phyloP scores from a whole-genome alignment of 2,888 invertebrate genomes.

The Peribatodes rhomboidaria region DNA sequence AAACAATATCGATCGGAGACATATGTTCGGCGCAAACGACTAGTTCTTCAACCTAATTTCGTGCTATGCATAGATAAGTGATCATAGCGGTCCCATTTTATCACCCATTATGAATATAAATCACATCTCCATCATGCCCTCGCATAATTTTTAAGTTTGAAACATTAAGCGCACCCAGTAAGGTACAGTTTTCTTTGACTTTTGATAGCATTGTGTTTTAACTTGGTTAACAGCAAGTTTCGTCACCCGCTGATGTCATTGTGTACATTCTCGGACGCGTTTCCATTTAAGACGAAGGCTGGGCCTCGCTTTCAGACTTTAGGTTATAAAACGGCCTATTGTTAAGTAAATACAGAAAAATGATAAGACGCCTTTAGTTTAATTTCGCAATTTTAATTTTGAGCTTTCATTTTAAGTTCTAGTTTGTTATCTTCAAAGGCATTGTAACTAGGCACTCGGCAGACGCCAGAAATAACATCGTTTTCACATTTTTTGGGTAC shows the following conservation, averaged over 20 bases:
- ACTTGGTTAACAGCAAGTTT: conserved; percentile 11
- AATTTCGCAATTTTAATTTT: neutral
- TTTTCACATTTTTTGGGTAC: too few relatives aligned
- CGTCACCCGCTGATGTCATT: conserved; percentile 33
- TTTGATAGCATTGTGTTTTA: conserved; percentile 18
- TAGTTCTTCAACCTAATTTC: neutral
- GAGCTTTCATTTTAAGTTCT: too few relatives aligned
- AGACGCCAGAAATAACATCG: neutral
- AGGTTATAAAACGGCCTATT: conserved; percentile 21
- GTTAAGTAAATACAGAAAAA: conserved; percentile 11
- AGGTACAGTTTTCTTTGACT: conserved; percentile 10
- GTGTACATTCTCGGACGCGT: conserved; percentile 15
- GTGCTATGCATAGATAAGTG: neutral
- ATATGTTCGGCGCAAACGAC: too few relatives aligned
- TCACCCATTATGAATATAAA: conserved; percentile 8
- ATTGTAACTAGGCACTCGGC: neutral
- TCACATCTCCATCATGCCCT: conserved; percentile 1
- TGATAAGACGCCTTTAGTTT: neutral
- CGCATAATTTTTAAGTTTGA: neutral
- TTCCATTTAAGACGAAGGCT: conserved; percentile 24
- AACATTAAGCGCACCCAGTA: conserved; percentile 9
- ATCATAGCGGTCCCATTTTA: conserved; percentile 2
- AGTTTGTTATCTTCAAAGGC: neutral
- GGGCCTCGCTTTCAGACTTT: conserved; percentile 6
- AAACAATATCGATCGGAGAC: too few relatives aligned